Evolutionary conservation across 2,888 invertebrate genomes (phyloP), one percentile per base, ranked within the genome.

Genomic region (Heliconius aoede): DNA sequence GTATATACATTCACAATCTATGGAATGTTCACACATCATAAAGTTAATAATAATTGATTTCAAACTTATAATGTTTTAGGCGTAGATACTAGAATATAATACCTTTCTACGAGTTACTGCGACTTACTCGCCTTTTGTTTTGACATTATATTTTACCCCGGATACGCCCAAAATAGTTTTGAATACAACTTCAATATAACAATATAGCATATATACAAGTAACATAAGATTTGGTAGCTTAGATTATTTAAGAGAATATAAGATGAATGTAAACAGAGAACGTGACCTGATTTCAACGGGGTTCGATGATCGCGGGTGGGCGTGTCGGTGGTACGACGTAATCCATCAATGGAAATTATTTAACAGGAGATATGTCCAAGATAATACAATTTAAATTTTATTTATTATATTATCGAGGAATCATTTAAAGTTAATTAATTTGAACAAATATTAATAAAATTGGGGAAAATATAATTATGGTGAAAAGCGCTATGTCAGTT

Each of bases 271-370:
- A 79, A 79, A 78, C 76, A 69, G 72, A n/a, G 72, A 72, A 73
- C 72, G 72, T 89, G 90, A 90, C 90, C 90, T 81, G 86, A 83
- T 87, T 90, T 84, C 81, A 72, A 73, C 78, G 83, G 84, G 80
- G 91, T 89, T 90, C 90, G 88, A 78, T 73, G 79, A 76, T 79
- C 80, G 74, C 77, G 77, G 72, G 77, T 76, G 80, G 80, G 80
- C 77, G 80, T 80, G 80, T 73, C 79, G 28, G 65, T 71, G 61
- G 60, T 68, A 71, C 78, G 61, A 58, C 26, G 72, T 40, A 69
- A 69, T 65, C 73, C 74, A 68, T 76, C 79, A 79, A 74, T 69
- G 77, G 67, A 71, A 74, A 46, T 65, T 61, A 64, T 51, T 24
- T 26, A 69, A 58, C 32, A n/a, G n/a, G 51, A 30, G 28, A n/a